Base-by-base conservation (phyloP, 1,140 invertebrate species). In the Drosophila pseudoananassae region DNA sequence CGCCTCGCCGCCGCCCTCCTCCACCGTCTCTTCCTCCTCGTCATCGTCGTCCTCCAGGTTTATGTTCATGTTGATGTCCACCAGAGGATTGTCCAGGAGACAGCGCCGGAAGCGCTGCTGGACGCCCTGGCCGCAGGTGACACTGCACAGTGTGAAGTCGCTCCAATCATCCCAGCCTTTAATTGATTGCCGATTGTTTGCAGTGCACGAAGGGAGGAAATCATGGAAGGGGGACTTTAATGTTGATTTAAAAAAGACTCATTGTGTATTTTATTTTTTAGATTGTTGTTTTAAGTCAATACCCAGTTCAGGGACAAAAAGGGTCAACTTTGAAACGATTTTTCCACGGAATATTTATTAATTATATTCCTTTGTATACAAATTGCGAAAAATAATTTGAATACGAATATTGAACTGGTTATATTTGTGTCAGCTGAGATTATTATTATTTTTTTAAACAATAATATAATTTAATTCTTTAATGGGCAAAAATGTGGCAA, bases 111-210 rank as follows among this genome's bases (percentile, higher is more conserved):
- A 94, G 45, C 94, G 90, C 57, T 94, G 94, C 73, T 93, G 92
- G 4, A 93, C 91, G n/a, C 94, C 94, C 85, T 92, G 93, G 10
- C 94, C 94, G 57, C 94, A 94, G 45, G 92, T 93, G 27, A 94
- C 94, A 58, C 93, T 94, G 78, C 94, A 94, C 23, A 92, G 82
- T 46, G 93, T 93, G 92, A 94, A 94, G 57, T 93, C 91, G 40
- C 92, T 94, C 94, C 94, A 94, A 63, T 93, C 92, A 52, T 92
- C 92, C 93, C 93, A 94, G 53, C 90, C 90, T 92, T 57, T 36
- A 84, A 74, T 31, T 38, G 50, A 75, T 46, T 31, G 54, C 12
- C 51, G 17, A 49, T 72, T 71, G 23, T 40, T 36, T 58, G 14
- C 43, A 40, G 27, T 25, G 15, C 8, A 29, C 12, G 12, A 46